phyloP scores from a whole-genome alignment of 2,888 invertebrate genomes.

The Carterocephalus palaemon region DNA sequence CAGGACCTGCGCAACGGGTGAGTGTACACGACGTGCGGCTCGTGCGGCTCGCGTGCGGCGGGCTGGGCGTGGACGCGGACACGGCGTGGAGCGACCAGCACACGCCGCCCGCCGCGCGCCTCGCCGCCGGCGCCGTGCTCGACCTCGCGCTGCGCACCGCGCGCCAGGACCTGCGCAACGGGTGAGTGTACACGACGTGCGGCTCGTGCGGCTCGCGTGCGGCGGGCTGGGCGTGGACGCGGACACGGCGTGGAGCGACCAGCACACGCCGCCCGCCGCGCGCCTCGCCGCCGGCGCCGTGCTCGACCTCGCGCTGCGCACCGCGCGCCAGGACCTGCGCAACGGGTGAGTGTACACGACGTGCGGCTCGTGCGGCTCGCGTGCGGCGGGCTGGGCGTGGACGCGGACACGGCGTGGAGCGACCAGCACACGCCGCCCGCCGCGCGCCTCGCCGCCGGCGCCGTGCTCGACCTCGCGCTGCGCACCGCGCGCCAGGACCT shows the following conservation, averaged over 20 bases:
- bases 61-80: slow-evolving; percentile 99
- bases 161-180: slow-evolving; percentile 56
- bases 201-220: slow-evolving; percentile 94
- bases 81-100: slow-evolving; percentile 98
- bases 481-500: too few relatives aligned
- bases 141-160: slow-evolving; percentile 89
- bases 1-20: slow-evolving; percentile 63
- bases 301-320: slow-evolving; percentile 89
- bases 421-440: too few relatives aligned
- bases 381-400: too few relatives aligned
- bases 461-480: too few relatives aligned
- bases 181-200: slow-evolving; percentile 47
- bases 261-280: slow-evolving; percentile 88
- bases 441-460: too few relatives aligned
- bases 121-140: slow-evolving; percentile 97
- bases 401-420: too few relatives aligned
- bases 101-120: slow-evolving; percentile 86
- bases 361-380: too few relatives aligned
- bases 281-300: slow-evolving; percentile 97
- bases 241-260: slow-evolving; percentile 99
- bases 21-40: slow-evolving; percentile 73
- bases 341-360: slow-evolving; percentile 48
- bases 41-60: slow-evolving; percentile 95
- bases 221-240: slow-evolving; percentile 99
- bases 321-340: slow-evolving; percentile 67